phyloP scores from a whole-genome alignment of 2,888 invertebrate genomes.

The Polyommatus iphigenia region DNA sequence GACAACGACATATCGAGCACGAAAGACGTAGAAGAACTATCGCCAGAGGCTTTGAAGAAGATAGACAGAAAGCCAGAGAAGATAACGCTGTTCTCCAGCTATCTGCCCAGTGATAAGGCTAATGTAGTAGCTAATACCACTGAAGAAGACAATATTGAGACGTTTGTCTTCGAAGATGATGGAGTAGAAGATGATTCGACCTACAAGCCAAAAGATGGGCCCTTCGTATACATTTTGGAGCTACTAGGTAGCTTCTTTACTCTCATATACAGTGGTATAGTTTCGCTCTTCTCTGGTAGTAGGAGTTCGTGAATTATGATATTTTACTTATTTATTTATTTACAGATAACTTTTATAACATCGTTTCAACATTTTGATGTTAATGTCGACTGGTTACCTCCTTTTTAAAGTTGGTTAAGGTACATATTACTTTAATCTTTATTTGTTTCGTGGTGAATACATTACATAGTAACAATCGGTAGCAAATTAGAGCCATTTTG shows the following conservation, averaged over 20 bases:
- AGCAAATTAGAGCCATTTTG: no score
- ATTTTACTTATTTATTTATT: neutral
- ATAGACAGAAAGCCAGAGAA: conserved; percentile 66
- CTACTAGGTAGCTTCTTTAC: conserved; percentile 61
- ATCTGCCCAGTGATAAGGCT: conserved; percentile 50
- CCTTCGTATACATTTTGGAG: conserved; percentile 58
- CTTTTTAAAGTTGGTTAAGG: no score
- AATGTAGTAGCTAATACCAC: conserved; percentile 35
- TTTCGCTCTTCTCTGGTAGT: conserved; percentile 49
- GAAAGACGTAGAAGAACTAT: conserved; percentile 66
- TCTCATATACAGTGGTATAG: conserved; percentile 59
- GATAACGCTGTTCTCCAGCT: conserved; percentile 57
- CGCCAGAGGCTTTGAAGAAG: conserved; percentile 54
- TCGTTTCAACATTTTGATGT: neutral
- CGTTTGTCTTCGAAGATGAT: conserved; percentile 49
- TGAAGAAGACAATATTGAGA: conserved; percentile 49
- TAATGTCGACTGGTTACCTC: neutral
- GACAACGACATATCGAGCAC: conserved; percentile 54
- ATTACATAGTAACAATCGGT: no score
- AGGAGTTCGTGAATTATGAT: neutral
- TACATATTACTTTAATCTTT: no score
- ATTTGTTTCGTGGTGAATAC: no score
- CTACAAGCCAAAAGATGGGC: conserved; percentile 46
- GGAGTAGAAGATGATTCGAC: neutral
- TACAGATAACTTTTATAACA: neutral